Base-by-base conservation (phyloP, 2,888 invertebrate species). In the Caenorhabditis sp. region DNA sequence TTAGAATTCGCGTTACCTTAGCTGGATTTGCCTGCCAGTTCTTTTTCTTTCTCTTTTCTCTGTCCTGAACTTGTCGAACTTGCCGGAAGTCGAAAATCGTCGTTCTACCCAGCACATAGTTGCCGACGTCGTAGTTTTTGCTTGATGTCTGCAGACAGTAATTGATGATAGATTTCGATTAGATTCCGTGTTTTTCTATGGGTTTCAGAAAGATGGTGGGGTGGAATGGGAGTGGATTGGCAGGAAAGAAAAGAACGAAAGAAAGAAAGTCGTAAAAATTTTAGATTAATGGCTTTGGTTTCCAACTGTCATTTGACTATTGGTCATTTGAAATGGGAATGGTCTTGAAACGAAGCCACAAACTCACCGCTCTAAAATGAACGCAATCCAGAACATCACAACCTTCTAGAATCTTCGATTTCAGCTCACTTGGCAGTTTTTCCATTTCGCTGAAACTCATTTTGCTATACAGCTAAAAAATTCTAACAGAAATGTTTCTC, bases 21-120 rank as follows among this genome's bases (percentile, higher is more conserved):
- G 28, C 24, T 40, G 67, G 37, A 67, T 58, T 67, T 56, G 64
- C 26, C 28, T 18, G n/a, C n/a, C 56, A 47, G 56, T 55, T 56
- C 24, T 58, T 67, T 35, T 44, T 67, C 44, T 67, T 53, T 24
- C 26, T 64, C n/a, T 58, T 35, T 18, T 58, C 53, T n/a, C 67
- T 53, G 22, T 44, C 71, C 28, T 47, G 61, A 70, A 26, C 53
- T 28, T 15, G 55, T 20, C 44, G n/a, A 55, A 60, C 67, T 44
- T 61, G 60, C 28, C 76, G 76, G 44, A 44, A 76, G 61, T 76
- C 76, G 61, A 76, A 76, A 76, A 67, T 67, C 53, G 50, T 37
- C 24, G 60, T 60, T 61, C 55, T 76, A 22, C 26, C 24, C 22
- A 76, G 76, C 51, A 65, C 53, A 76, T 76, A 76, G 67, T 60